Conservation (phyloP, 1,140 invertebrate species). For the Anagrus nilaparvatae region DNA sequence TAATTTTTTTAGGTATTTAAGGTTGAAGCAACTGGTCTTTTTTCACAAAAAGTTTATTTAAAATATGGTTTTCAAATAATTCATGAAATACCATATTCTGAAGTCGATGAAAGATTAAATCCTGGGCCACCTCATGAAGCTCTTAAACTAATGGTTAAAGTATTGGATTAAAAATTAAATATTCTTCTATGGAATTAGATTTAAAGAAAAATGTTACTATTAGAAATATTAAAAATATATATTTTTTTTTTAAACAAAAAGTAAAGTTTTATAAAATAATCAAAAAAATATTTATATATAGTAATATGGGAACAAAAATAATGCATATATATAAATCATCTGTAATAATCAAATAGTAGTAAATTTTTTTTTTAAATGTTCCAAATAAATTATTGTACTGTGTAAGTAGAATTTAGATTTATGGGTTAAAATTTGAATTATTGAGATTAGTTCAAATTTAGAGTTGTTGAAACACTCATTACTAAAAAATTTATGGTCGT, state of each 20-base stretch:
- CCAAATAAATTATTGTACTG: too few species aligned
- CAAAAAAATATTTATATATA: too few species aligned
- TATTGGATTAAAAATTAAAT: conserved; percentile 29
- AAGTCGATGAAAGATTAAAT: conserved; percentile 48
- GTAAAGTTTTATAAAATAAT: too few species aligned
- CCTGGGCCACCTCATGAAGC: conserved; percentile 51
- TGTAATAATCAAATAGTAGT: too few species aligned
- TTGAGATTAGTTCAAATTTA: too few species aligned
- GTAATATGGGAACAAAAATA: conserved; percentile 20
- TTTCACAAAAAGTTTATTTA: conserved; percentile 61
- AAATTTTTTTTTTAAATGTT: too few species aligned
- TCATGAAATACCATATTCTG: conserved; percentile 53
- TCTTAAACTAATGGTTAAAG: conserved; percentile 52
- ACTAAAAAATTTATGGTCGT: too few species aligned
- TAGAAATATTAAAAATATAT: conserved; percentile 5
- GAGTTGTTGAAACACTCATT: too few species aligned
- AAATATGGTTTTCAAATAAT: conserved; percentile 54
- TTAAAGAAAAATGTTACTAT: conserved; percentile 2
- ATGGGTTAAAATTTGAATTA: too few species aligned
- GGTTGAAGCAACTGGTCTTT: conserved; percentile 66
- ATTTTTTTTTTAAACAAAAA: conserved; percentile 7
- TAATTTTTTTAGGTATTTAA: conserved; percentile 62
- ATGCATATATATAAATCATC: too few species aligned
- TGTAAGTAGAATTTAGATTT: too few species aligned
- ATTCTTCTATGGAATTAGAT: neutral